Evolutionary conservation across 2,113 vertebrate genomes (phyloP).

Genomic region (Myiagra hebetior): DNA sequence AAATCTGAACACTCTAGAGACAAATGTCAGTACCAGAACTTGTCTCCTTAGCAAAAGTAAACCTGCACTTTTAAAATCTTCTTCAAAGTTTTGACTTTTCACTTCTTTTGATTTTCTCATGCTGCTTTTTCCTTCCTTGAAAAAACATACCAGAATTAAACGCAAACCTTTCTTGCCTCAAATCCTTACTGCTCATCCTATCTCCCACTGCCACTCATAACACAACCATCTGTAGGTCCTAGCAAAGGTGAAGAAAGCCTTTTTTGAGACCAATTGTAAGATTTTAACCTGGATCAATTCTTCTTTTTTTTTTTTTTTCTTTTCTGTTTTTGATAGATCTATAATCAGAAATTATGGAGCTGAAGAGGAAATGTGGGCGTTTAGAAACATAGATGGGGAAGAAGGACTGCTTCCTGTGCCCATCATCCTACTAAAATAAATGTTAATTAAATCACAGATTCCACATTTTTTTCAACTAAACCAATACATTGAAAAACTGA

Average conservation of each 20-base stretch:
- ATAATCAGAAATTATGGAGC: not conserved
- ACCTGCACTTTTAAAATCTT: not conserved
- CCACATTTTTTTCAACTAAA: not conserved
- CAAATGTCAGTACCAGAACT: constrained; percentile 14
- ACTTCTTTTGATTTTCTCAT: not conserved
- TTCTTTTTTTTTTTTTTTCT: not conserved
- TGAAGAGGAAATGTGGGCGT: not conserved
- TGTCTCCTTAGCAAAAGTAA: constrained; percentile 3
- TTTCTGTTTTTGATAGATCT: not conserved
- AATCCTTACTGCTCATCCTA: not conserved
- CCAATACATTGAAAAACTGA: not conserved
- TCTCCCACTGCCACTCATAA: not conserved
- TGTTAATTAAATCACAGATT: not conserved
- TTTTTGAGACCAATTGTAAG: not conserved
- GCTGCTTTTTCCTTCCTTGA: not conserved
- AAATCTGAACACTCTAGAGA: constrained; percentile 34
- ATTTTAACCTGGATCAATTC: not conserved
- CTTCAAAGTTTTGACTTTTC: not conserved
- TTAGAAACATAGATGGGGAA: not conserved
- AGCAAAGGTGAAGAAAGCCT: not conserved
- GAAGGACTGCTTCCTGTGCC: not conserved
- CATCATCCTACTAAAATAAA: not conserved
- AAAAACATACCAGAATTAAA: not conserved
- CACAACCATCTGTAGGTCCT: not conserved
- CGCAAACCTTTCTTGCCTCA: not conserved